Evolutionary conservation across 2,113 vertebrate genomes (phyloP).

Genomic region (Prionailurus bengalensis): DNA sequence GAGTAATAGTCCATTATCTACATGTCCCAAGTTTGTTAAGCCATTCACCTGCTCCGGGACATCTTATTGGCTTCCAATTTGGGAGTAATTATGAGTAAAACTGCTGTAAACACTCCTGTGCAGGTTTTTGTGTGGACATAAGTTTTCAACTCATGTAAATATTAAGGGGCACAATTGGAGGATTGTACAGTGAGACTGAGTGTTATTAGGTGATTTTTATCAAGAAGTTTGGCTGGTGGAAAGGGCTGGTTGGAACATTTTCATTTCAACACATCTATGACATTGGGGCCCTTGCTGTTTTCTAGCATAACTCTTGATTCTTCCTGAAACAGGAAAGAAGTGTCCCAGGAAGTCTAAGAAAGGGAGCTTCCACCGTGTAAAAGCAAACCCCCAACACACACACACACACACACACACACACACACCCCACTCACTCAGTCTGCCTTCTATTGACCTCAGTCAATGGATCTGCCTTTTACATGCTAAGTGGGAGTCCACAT

Average conservation of each 20-base stretch:
- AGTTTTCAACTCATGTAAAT: not conserved
- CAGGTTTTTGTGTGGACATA: not conserved
- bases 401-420: too few species aligned
- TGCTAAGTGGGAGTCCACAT: not conserved
- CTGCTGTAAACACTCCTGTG: not conserved
- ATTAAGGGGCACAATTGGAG: not conserved
- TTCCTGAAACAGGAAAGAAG: not conserved
- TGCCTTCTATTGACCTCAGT: not conserved
- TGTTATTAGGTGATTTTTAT: not conserved
- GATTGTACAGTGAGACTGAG: not conserved
- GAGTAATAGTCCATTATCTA: not conserved
- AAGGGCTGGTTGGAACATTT: not conserved
- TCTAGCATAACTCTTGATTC: not conserved
- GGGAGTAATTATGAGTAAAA: not conserved
- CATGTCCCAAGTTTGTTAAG: not conserved
- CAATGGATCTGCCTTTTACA: not conserved
- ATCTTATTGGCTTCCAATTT: not conserved
- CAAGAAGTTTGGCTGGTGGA: not conserved
- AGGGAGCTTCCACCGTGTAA: fast-evolving
- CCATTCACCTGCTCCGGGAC: not conserved
- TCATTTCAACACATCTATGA: not conserved
- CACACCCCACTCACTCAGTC: too few species aligned
- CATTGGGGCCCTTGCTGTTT: not conserved
- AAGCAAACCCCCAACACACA: too few species aligned
- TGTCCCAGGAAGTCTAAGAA: not conserved